Evolutionary conservation across 2,113 vertebrate species (phyloP).

Genomic region (Erinaceus europaeus): DNA sequence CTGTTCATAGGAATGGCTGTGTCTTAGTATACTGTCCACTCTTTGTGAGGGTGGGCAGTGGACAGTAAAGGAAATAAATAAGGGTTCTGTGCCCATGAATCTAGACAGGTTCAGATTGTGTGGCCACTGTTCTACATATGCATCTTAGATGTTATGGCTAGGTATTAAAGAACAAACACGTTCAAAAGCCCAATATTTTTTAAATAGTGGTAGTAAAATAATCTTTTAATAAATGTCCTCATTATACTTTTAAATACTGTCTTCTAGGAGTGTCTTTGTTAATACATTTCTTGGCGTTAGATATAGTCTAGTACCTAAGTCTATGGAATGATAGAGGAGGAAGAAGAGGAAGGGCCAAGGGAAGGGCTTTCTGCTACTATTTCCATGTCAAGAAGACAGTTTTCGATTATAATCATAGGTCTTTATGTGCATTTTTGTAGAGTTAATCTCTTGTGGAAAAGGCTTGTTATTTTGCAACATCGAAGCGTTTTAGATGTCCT

Average conservation of each 20-base stretch:
- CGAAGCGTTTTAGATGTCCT: neutral
- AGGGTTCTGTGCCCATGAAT: neutral
- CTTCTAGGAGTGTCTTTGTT: neutral
- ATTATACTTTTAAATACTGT: constrained; percentile 23
- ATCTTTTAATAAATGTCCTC: neutral
- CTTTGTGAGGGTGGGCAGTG: neutral
- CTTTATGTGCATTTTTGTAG: neutral
- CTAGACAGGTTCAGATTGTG: neutral
- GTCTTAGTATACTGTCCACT: neutral
- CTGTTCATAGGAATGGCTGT: neutral
- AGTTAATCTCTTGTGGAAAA: neutral
- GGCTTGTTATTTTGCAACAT: neutral
- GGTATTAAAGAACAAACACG: neutral
- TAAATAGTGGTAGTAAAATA: neutral
- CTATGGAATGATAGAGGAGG: neutral
- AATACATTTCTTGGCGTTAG: neutral
- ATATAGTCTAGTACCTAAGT: neutral
- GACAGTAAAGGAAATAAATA: neutral
- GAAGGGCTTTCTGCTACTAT: neutral
- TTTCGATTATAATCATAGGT: neutral
- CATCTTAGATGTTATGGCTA: constrained; percentile 9
- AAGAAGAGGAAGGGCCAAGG: neutral
- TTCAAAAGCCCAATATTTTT: neutral
- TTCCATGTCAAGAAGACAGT: neutral
- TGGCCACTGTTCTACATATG: neutral